These are phyloP conservation scores for Chrysopa pallens DNA, from an alignment of 1,140 invertebrate genomes.

Conservation along the genomic window DNA sequence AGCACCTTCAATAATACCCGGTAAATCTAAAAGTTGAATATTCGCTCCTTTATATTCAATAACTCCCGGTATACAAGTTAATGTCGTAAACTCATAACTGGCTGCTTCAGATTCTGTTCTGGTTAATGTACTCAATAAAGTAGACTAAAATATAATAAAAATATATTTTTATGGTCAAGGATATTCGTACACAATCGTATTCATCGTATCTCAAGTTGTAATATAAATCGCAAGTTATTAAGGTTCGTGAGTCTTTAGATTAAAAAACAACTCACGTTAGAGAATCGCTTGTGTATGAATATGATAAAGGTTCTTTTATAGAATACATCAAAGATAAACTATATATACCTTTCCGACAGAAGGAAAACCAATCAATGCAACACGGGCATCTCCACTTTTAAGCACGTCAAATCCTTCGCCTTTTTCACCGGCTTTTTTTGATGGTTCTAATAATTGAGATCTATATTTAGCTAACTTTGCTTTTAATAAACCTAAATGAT, in stretches of 20 bases:
- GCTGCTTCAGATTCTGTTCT: slow-evolving; percentile 91
- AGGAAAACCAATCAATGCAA: slow-evolving; percentile 95
- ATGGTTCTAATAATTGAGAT: slow-evolving; percentile 84
- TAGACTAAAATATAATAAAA: slow-evolving; percentile 44
- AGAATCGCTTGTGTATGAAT: too few species aligned
- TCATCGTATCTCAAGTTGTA: background rate
- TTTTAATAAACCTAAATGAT: slow-evolving; percentile 94
- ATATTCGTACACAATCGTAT: too few species aligned
- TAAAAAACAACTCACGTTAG: slow-evolving; percentile 1
- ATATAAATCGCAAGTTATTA: too few species aligned
- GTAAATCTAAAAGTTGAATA: slow-evolving; percentile 93
- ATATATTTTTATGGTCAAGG: too few species aligned
- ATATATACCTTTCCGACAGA: slow-evolving; percentile 72
- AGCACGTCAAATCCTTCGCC: slow-evolving; percentile 99
- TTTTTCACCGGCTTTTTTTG: slow-evolving; percentile 80
- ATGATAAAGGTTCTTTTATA: too few species aligned
- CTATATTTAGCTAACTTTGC: slow-evolving; percentile 97
- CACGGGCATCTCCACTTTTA: slow-evolving; percentile 97
- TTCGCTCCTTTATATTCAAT: slow-evolving; percentile 97
- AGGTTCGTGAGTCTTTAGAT: too few species aligned
- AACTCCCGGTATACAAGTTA: slow-evolving; percentile 98
- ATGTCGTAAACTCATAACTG: slow-evolving; percentile 96
- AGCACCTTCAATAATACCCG: slow-evolving; percentile 94
- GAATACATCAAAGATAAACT: background rate
- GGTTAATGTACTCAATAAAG: slow-evolving; percentile 80